phyloP scores from a whole-genome alignment of 1,140 invertebrate species.

The Cotesia typhae region DNA sequence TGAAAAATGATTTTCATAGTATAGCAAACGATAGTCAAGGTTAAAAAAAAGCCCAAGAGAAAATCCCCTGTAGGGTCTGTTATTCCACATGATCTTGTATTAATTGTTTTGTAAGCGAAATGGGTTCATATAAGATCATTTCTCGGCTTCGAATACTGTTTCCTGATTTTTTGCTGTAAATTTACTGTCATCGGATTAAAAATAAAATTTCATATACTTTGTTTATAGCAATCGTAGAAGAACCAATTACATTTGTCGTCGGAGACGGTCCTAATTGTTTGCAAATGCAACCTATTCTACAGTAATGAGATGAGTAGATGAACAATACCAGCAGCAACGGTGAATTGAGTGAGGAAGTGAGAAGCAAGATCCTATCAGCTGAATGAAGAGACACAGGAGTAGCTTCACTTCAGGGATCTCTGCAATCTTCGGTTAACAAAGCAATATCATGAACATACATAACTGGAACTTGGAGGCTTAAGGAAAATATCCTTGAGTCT shows the following conservation, averaged over 20 bases:
- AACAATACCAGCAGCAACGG: conserved; percentile 11
- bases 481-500: conserved; percentile 36
- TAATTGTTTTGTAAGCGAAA: too few species aligned
- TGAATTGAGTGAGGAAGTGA: neutral
- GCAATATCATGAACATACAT: conserved; percentile 7
- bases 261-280: conserved; percentile 24
- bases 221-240: neutral
- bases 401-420: conserved; percentile 10
- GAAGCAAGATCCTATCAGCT: conserved; percentile 10
- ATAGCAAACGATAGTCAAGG: too few species aligned
- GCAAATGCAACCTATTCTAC: conserved; percentile 14
- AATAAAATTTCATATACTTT: too few species aligned
- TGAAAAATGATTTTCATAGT: too few species aligned
- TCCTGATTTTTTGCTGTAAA: too few species aligned
- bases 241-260: conserved; percentile 18
- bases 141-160: too few species aligned
- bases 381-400: conserved; percentile 15
- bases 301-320: conserved; percentile 21
- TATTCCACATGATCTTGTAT: too few species aligned
- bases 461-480: conserved; percentile 26
- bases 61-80: too few species aligned
- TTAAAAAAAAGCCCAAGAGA: too few species aligned
- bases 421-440: conserved; percentile 19
- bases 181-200: too few species aligned
- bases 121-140: too few species aligned